Evolutionary conservation across 2,797 vertebrate genomes (phyloP).

Genomic region (Enteromius thamalakanensis): DNA sequence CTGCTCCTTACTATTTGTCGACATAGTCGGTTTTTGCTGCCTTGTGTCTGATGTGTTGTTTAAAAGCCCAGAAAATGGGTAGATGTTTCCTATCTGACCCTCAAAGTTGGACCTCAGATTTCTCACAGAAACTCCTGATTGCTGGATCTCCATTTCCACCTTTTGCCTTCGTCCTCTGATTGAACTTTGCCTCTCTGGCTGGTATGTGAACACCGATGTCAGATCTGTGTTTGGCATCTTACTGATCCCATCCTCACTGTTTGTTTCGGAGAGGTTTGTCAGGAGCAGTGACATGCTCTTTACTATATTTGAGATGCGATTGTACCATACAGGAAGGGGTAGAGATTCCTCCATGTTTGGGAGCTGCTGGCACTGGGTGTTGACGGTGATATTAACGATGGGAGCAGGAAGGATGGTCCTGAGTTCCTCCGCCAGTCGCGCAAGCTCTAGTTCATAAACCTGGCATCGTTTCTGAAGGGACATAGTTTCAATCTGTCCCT

Average conservation of each 20-base stretch:
- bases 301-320: constrained; percentile 85
- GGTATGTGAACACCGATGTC: constrained; percentile 73
- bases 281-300: constrained; percentile 87
- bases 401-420: constrained; percentile 86
- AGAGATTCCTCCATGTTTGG: constrained; percentile 67
- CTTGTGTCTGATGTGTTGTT: constrained; percentile 48
- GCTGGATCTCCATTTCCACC: constrained; percentile 84
- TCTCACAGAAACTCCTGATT: constrained; percentile 87
- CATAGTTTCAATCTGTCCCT: constrained; percentile 86
- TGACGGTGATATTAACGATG: constrained; percentile 84
- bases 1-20: constrained; percentile 67
- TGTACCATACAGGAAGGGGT: constrained; percentile 84
- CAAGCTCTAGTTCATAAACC: constrained; percentile 86
- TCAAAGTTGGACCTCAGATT: constrained; percentile 87
- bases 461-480: constrained; percentile 84
- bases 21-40: constrained; percentile 38
- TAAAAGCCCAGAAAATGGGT: constrained; percentile 73
- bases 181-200: constrained; percentile 71
- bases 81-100: constrained; percentile 72
- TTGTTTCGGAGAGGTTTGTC: constrained; percentile 70
- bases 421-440: constrained; percentile 82
- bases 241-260: constrained; percentile 60
- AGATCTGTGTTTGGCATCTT: constrained; percentile 75
- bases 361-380: constrained; percentile 78
- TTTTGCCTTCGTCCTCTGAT: constrained; percentile 69